A percentile compares a stretch with the other conserved stretches of the same genome.
These are phyloP conservation scores for Rhinogobio ventralis DNA, from an alignment of 2,797 vertebrate genomes.

Conservation along the genomic window DNA sequence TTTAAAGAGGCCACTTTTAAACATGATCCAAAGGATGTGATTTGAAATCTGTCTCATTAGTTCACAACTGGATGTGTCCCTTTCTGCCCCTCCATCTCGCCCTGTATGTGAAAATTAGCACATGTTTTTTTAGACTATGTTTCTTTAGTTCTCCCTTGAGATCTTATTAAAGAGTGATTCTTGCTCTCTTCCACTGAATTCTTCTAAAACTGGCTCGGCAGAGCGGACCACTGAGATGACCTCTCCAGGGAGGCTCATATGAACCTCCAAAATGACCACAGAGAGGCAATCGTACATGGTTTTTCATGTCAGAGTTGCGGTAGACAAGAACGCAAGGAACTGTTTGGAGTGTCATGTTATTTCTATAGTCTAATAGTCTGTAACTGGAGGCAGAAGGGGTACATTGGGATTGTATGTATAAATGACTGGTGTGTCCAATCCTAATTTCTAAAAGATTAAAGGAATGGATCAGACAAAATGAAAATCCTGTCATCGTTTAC, in stretches of 20 bases:
- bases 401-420: conserved; percentile 15
- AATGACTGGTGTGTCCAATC: conserved; percentile 19
- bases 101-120: conserved; percentile 39
- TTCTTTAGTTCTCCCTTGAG: conserved; percentile 69
- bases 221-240: conserved; percentile 24
- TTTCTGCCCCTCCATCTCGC: not conserved
- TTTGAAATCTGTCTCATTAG: conserved; percentile 23
- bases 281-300: conserved; percentile 1
- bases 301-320: conserved; percentile 18
- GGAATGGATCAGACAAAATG: conserved; percentile 4
- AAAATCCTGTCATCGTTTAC: conserved; percentile 16
- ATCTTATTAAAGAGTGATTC: conserved; percentile 78
- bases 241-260: conserved; percentile 27
- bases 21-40: conserved; percentile 20
- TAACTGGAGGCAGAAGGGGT: not conserved
- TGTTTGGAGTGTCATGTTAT: conserved; percentile 9
- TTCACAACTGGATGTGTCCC: conserved; percentile 1
- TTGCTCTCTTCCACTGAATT: conserved; percentile 66
- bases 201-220: conserved; percentile 47
- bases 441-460: conserved; percentile 40
- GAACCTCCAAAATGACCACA: conserved; percentile 28
- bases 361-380: not conserved
- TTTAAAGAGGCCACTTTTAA: conserved; percentile 13
- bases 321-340: conserved; percentile 10
- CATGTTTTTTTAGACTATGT: conserved; percentile 61